Percentiles rank a stretch among this genome's conserved stretches.
These are phyloP conservation scores for Aleiodes alternator DNA, from an alignment of 2,888 invertebrate species.

Conservation along the genomic window DNA sequence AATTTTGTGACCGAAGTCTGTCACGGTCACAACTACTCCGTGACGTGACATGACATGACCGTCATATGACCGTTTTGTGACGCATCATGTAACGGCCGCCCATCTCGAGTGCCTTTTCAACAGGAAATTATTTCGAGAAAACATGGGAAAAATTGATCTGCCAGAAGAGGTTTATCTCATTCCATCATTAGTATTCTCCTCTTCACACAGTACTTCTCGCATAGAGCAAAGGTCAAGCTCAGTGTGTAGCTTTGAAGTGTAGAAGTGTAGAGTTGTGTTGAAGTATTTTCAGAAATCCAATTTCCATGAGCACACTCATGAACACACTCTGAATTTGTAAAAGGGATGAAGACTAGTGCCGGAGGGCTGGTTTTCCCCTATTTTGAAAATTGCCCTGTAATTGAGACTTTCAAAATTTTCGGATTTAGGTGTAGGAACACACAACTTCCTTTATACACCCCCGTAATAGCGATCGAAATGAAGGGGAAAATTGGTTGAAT, in stretches of 20 bases:
- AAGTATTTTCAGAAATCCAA: constrained; percentile 48
- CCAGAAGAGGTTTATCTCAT: constrained; percentile 5
- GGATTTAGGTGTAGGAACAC: constrained; percentile 28
- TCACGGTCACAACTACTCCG: too few relatives aligned
- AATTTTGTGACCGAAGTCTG: too few relatives aligned
- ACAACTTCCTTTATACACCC: neutral
- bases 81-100: too few relatives aligned
- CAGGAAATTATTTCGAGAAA: neutral
- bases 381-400: constrained; percentile 49
- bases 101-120: neutral
- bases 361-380: constrained; percentile 40
- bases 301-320: constrained; percentile 43
- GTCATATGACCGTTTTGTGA: too few relatives aligned
- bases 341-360: constrained; percentile 33
- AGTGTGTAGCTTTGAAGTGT: neutral
- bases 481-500: constrained; percentile 48
- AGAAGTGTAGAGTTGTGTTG: constrained; percentile 7
- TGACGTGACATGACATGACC: too few relatives aligned
- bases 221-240: constrained; percentile 22
- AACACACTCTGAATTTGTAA: constrained; percentile 12
- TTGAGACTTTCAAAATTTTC: constrained; percentile 48
- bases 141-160: neutral
- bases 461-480: constrained; percentile 50
- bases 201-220: neutral
- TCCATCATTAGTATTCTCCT: constrained; percentile 13